These are phyloP conservation scores for Pollachius pollachius DNA, from an alignment of 2,113 vertebrate genomes.

Conservation along the genomic window DNA sequence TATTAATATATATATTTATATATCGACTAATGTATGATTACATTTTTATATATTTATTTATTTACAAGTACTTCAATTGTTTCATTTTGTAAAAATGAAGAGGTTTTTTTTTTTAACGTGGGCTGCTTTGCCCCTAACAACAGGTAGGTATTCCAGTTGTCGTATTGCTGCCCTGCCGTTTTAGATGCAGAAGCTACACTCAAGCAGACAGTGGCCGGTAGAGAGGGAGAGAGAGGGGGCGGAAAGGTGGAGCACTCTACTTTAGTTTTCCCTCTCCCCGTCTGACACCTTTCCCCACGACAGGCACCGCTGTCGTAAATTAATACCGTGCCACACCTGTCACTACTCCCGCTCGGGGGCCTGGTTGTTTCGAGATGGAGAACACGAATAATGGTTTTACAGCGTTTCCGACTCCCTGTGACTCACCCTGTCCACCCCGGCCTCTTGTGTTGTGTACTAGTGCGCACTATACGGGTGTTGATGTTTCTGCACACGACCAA, in stretches of 20 bases:
- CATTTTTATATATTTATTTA: background rate
- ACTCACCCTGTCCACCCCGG: background rate
- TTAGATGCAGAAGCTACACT: slow-evolving; percentile 22
- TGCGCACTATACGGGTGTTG: too few relatives aligned
- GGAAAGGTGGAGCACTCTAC: background rate
- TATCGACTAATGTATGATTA: background rate
- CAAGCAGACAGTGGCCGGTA: slow-evolving; percentile 2
- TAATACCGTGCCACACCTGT: slow-evolving; percentile 1
- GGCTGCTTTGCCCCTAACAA: slow-evolving; percentile 21
- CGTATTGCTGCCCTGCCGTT: slow-evolving; percentile 38
- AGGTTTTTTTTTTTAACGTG: too few relatives aligned
- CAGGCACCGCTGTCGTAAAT: background rate
- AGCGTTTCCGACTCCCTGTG: background rate
- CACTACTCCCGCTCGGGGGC: background rate
- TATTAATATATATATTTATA: background rate
- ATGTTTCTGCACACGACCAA: too few relatives aligned
- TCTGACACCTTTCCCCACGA: background rate
- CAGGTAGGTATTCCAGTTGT: slow-evolving; percentile 51
- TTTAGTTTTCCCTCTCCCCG: background rate
- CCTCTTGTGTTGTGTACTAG: background rate
- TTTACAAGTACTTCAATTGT: background rate
- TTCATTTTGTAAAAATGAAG: too few relatives aligned
- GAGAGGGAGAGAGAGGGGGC: background rate
- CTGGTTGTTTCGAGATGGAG: background rate
- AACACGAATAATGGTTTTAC: background rate